Evolutionary conservation across 1,140 invertebrate species (phyloP).

Genomic region (Meloidogyne chitwoodi): DNA sequence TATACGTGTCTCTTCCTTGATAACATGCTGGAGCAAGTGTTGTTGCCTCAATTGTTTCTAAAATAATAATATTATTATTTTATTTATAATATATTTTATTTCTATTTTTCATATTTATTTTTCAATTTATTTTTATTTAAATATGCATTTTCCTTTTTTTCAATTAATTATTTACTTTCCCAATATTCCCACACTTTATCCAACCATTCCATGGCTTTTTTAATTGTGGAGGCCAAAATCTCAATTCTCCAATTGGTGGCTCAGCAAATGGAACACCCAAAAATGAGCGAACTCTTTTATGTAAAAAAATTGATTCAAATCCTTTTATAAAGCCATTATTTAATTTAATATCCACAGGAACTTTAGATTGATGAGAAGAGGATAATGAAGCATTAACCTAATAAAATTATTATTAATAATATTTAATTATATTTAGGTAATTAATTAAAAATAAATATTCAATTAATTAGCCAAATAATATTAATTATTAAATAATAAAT

Average conservation of each 20-base stretch:
- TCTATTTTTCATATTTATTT: not conserved
- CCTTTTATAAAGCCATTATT: constrained; percentile 41
- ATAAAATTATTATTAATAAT: not conserved
- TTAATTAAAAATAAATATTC: not conserved
- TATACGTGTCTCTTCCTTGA: constrained; percentile 31
- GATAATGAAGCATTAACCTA: constrained; percentile 19
- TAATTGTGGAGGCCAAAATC: constrained; percentile 47
- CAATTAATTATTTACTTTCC: not conserved
- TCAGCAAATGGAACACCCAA: constrained; percentile 57
- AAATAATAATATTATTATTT: not conserved
- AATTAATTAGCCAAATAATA: not conserved
- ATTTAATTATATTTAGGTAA: not conserved
- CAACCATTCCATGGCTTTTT: constrained; percentile 55
- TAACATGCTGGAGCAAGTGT: constrained; percentile 52
- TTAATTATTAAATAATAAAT: too few species aligned
- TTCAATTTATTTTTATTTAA: not conserved
- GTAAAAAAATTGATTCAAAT: constrained; percentile 54
- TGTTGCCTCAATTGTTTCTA: constrained; percentile 42
- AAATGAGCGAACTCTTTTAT: constrained; percentile 54
- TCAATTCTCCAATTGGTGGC: constrained; percentile 45
- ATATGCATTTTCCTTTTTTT: not conserved
- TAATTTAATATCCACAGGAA: constrained; percentile 46
- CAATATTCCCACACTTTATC: not conserved
- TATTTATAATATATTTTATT: not conserved
- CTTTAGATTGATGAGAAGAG: constrained; percentile 38